phyloP scores from a whole-genome alignment of 1,140 invertebrate species.

The Drosophila arawakana region DNA sequence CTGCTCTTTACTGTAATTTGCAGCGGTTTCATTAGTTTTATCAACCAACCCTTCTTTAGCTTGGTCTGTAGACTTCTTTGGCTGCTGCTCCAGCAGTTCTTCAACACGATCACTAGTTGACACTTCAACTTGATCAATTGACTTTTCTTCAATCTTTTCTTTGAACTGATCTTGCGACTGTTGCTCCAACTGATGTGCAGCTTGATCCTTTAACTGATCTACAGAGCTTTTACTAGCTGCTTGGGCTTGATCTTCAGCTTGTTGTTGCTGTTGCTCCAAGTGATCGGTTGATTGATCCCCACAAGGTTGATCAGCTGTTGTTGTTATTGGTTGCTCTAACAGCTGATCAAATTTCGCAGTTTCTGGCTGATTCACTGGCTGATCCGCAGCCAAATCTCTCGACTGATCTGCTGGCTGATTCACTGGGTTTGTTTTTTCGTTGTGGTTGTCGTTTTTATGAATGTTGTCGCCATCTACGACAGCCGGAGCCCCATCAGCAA shows the following conservation, averaged over 20 bases:
- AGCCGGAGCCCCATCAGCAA: constrained; percentile 29
- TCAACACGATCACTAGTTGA: neutral
- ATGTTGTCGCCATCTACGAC: constrained; percentile 27
- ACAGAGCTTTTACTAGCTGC: too few relatives aligned
- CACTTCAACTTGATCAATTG: too few relatives aligned
- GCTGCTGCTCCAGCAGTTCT: constrained; percentile 2
- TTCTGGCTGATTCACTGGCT: neutral
- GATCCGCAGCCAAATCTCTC: neutral
- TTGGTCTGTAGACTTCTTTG: neutral
- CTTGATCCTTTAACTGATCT: neutral
- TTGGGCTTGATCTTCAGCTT: neutral
- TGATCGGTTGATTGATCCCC: neutral
- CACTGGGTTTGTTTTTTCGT: neutral
- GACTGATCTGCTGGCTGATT: constrained; percentile 16
- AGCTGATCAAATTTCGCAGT: constrained; percentile 8
- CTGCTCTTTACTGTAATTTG: neutral
- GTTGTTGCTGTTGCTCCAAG: neutral
- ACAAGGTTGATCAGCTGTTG: neutral
- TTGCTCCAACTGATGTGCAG: neutral
- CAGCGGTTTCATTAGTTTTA: neutral
- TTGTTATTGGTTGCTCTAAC: neutral
- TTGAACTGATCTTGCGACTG: neutral
- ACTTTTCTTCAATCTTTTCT: neutral
- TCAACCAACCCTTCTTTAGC: neutral
- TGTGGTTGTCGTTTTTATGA: constrained; percentile 11